Evolutionary conservation across 1,140 invertebrate genomes (phyloP).

Genomic region (Bursaphelenchus mucronatus): DNA sequence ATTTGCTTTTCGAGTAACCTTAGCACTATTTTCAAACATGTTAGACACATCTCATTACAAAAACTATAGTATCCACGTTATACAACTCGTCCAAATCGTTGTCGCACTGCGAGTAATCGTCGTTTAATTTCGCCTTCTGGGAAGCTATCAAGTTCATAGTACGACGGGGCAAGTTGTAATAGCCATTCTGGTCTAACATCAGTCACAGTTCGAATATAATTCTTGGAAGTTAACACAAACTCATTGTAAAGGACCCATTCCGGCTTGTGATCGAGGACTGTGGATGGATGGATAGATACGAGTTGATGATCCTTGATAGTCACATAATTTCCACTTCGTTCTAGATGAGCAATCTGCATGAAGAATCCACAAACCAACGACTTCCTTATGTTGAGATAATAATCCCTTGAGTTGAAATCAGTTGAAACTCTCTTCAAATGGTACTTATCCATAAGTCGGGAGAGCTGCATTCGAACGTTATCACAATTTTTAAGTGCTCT

Average conservation of each 20-base stretch:
- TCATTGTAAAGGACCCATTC: constrained; percentile 99
- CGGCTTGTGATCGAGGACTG: constrained; percentile 96
- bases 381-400: constrained; percentile 97
- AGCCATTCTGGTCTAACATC: constrained; percentile 89
- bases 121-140: constrained; percentile 67
- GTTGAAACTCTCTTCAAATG: constrained; percentile 79
- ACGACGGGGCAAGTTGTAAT: constrained; percentile 77
- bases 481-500: constrained; percentile 89
- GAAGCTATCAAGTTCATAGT: constrained; percentile 96
- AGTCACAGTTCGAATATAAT: constrained; percentile 96
- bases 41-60: too few species aligned
- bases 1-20: too few species aligned
- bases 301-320: constrained; percentile 99
- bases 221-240: constrained; percentile 98
- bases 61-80: too few species aligned
- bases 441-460: constrained; percentile 84
- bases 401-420: constrained; percentile 97
- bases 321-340: constrained; percentile 89
- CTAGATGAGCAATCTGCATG: constrained; percentile 97
- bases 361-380: constrained; percentile 96
- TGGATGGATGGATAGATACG: constrained; percentile 96
- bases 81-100: too few species aligned
- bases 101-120: background rate
- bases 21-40: too few species aligned
- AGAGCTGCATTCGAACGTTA: constrained; percentile 76